Conservation (phyloP, 1,140 invertebrate genomes). For the Drosophila albomicans region DNA sequence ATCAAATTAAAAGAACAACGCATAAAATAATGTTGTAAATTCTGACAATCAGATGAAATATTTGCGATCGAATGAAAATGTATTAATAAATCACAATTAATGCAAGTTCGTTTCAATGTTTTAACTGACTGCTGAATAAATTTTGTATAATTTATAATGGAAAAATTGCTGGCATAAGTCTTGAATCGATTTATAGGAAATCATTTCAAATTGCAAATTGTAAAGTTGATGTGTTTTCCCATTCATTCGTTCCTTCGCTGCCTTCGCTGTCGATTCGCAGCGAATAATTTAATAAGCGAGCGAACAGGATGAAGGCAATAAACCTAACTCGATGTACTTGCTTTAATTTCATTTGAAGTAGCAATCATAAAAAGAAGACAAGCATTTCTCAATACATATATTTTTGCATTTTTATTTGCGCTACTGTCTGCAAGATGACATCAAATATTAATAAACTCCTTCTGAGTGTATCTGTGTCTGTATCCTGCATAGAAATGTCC, state of each 20-base stretch:
- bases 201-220: constrained; percentile 19
- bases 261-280: too few species aligned
- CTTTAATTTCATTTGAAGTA: constrained; percentile 20
- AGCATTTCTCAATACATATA: constrained; percentile 4
- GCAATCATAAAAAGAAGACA: constrained; percentile 9
- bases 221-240: constrained; percentile 6
- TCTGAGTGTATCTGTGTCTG: constrained; percentile 32
- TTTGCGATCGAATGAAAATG: neutral
- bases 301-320: neutral
- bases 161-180: neutral
- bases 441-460: constrained; percentile 55
- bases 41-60: neutral
- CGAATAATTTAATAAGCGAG: constrained; percentile 19
- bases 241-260: neutral
- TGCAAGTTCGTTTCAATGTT: neutral
- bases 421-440: constrained; percentile 9
- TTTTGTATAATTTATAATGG: constrained; percentile 11
- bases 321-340: constrained; percentile 16
- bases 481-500: constrained; percentile 56
- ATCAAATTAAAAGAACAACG: too few species aligned
- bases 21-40: neutral
- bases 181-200: constrained; percentile 12
- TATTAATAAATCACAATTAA: neutral
- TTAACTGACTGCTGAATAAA: neutral
- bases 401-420: constrained; percentile 24